Evolutionary conservation across 1,140 invertebrate genomes (phyloP).

Genomic region (Musca domestica): DNA sequence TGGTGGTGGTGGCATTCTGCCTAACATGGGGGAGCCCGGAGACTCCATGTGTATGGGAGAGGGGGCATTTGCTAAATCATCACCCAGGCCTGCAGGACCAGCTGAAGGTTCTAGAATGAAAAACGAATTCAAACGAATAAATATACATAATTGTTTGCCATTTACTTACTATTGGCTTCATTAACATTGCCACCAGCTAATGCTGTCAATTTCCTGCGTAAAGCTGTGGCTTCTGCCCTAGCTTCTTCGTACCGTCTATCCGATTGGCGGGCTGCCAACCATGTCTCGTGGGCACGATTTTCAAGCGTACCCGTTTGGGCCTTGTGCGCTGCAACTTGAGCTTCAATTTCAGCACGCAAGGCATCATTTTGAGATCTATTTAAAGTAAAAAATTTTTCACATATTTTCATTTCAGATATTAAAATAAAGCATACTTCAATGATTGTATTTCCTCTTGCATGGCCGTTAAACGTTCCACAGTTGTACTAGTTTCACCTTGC

Average conservation of each 20-base stretch:
- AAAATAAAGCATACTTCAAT: conserved; percentile 64
- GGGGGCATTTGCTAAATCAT: conserved; percentile 33
- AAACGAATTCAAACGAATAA: not conserved
- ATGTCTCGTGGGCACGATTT: conserved; percentile 75
- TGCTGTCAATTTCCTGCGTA: conserved; percentile 68
- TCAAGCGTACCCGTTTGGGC: conserved; percentile 71
- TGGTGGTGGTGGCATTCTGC: conserved; percentile 56
- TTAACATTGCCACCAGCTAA: conserved; percentile 42
- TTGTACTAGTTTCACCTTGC: conserved; percentile 76
- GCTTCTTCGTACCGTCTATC: conserved; percentile 75
- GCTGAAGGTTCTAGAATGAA: conserved; percentile 11
- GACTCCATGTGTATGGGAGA: conserved; percentile 56
- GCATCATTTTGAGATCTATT: conserved; percentile 68
- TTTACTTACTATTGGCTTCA: conserved; percentile 30
- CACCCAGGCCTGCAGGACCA: not conserved
- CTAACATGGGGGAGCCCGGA: conserved; percentile 55
- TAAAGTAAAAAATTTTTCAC: not conserved
- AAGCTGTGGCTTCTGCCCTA: conserved; percentile 69
- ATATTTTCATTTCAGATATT: conserved; percentile 13
- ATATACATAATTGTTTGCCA: not conserved
- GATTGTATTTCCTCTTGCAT: conserved; percentile 78
- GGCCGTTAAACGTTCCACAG: conserved; percentile 71
- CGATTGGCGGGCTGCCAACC: conserved; percentile 71
- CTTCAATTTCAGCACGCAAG: conserved; percentile 73
- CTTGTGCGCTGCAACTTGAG: conserved; percentile 76